Evolutionary conservation across 1,140 invertebrate species (phyloP).

Genomic region (Gryon sp.): DNA sequence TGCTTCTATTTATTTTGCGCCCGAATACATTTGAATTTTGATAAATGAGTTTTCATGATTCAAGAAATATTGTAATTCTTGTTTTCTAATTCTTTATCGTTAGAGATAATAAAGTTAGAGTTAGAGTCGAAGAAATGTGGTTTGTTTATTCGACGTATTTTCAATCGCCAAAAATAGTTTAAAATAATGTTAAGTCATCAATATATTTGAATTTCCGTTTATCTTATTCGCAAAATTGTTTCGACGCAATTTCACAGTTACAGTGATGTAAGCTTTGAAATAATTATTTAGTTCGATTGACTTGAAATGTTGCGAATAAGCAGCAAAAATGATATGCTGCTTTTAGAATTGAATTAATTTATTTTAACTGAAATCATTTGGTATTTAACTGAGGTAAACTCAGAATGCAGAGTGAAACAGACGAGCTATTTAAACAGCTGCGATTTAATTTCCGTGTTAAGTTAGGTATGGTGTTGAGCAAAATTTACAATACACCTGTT

Average conservation of each 20-base stretch:
- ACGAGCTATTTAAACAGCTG: constrained; percentile 11
- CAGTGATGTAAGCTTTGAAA: too few species aligned
- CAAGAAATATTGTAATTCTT: too few species aligned
- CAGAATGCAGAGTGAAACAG: constrained; percentile 25
- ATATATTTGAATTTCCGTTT: not conserved
- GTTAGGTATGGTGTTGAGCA: not conserved
- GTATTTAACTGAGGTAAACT: constrained; percentile 3
- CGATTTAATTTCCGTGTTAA: constrained; percentile 9
- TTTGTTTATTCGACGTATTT: not conserved
- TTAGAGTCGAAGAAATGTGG: not conserved
- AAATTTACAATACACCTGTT: constrained; percentile 12
- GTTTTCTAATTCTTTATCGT: not conserved
- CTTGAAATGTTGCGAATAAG: too few species aligned
- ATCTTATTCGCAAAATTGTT: not conserved
- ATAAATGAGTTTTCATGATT: too few species aligned
- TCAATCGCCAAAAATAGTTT: not conserved
- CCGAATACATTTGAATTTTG: too few species aligned
- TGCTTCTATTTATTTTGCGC: too few species aligned
- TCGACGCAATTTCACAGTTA: too few species aligned
- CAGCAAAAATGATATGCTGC: too few species aligned
- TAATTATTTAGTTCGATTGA: too few species aligned
- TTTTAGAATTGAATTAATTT: too few species aligned
- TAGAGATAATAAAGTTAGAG: not conserved
- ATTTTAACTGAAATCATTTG: not conserved
- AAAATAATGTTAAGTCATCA: not conserved